Base-by-base conservation (phyloP, 2,797 vertebrate species). In the Salmo trutta region DNA sequence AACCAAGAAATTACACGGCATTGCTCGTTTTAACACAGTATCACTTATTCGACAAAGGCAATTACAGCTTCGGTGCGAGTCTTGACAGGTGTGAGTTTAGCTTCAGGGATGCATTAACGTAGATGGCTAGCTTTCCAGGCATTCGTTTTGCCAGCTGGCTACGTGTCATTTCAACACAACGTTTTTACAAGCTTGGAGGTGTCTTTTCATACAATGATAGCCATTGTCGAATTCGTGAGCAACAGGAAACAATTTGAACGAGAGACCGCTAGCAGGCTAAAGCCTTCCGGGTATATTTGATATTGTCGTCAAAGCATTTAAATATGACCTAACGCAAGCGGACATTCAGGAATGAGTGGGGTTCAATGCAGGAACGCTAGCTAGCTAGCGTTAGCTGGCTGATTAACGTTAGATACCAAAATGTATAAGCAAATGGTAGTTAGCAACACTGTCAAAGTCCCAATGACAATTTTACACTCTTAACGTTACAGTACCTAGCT, bases 211-310 rank as follows among this genome's bases (percentile, higher is more conserved):
- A 24, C 59, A 64, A 27, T 24, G 21, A 59, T 21, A 1, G n/a
- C 6, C 3, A 59, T 59, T 47, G 10, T 36, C 41, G 41, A 47
- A 59, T n/a, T 21, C n/a, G 59, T 64, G 21, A 12, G 1, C 2
- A 47, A 47, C 2, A 3, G 41, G 10, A 47, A 21, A 64, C 21
- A 10, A 24, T 64, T 64, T 64, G 21, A 64, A 64, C 12, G n/a
- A 64, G 10, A 64, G 8, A 27, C 21, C 4, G 59, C n/a, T 27
- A 64, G 10, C 59, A 8, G 21, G 8, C 59, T 24, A 24, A 47
- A 47, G 41, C 33, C 71, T 76, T 73, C 75, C 64, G 79, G 75
- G 53, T 76, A 76, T 76, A 24, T 14, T 64, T 51, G 41, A 67
- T 21, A 10, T 36, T 56, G 70, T 51, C 19, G 3, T 53, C 16